phyloP scores from a whole-genome alignment of 2,888 invertebrate genomes.

The Trilocha varians region DNA sequence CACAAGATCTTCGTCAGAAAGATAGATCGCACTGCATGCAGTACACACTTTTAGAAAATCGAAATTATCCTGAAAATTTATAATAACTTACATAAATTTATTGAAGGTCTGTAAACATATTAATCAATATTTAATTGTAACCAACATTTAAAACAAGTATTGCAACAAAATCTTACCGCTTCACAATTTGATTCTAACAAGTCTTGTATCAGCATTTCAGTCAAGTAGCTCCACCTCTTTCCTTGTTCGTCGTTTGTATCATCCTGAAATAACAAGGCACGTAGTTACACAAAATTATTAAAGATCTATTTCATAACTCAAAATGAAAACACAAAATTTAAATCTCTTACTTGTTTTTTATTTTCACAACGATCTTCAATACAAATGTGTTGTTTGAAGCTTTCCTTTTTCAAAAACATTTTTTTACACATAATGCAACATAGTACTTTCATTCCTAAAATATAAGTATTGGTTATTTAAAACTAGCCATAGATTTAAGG shows the following conservation, averaged over 20 bases:
- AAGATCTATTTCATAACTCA: slow-evolving; percentile 5
- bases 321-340: slow-evolving; percentile 2
- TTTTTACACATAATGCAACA: slow-evolving; percentile 52
- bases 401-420: slow-evolving; percentile 40
- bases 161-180: slow-evolving; percentile 21
- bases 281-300: no score
- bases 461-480: slow-evolving; percentile 3
- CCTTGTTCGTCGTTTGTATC: slow-evolving; percentile 11
- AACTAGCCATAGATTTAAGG: neutral
- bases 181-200: slow-evolving; percentile 32
- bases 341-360: neutral
- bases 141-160: neutral
- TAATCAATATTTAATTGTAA: neutral
- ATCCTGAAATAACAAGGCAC: slow-evolving; percentile 21
- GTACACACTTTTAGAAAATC: slow-evolving; percentile 37
- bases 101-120: neutral
- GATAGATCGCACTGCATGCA: slow-evolving; percentile 43
- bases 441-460: slow-evolving; percentile 44
- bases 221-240: slow-evolving; percentile 13
- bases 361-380: slow-evolving; percentile 6
- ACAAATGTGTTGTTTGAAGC: slow-evolving; percentile 42
- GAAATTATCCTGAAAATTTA: slow-evolving; percentile 27
- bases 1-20: slow-evolving; percentile 39
- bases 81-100: slow-evolving; percentile 1
- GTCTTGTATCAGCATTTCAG: slow-evolving; percentile 37